Conservation (phyloP, 2,113 vertebrate species). For the Sus scrofa region DNA sequence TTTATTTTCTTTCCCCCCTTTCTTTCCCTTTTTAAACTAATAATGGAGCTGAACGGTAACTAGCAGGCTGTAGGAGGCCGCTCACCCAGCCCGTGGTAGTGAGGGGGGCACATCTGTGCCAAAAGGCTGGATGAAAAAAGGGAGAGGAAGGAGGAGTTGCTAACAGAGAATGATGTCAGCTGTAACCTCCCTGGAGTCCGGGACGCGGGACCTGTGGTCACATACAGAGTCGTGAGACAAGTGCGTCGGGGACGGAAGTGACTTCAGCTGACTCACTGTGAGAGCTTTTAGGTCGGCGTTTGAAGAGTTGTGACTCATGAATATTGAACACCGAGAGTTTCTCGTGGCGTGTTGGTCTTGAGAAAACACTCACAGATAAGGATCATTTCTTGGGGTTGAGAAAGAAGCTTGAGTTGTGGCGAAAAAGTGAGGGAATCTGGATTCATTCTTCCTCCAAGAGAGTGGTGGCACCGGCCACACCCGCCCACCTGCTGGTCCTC, state of each 20-base stretch:
- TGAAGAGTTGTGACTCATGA: conserved; percentile 54
- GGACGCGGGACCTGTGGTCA: conserved; percentile 48
- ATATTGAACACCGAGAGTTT: conserved; percentile 61
- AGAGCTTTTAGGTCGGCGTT: conserved; percentile 63
- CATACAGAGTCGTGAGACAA: conserved; percentile 3
- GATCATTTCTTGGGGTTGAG: conserved; percentile 19
- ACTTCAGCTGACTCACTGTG: conserved; percentile 72
- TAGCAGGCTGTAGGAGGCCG: conserved; percentile 82
- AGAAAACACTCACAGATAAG: conserved; percentile 46
- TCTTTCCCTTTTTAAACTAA: conserved; percentile 78
- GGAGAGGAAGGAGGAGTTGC: conserved; percentile 54
- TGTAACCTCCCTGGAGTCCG: conserved; percentile 37
- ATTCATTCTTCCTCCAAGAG: conserved; percentile 40
- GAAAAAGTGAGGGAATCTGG: background rate
- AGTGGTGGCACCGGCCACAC: background rate
- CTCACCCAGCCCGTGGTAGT: conserved; percentile 79
- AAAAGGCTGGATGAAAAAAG: conserved; percentile 44
- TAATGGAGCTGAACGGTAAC: conserved; percentile 84
- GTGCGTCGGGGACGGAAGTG: conserved; percentile 59
- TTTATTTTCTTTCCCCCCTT: conserved; percentile 68
- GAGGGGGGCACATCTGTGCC: conserved; percentile 46
- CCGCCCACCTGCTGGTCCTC: background rate
- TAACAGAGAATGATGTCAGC: conserved; percentile 64
- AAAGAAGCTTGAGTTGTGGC: background rate
- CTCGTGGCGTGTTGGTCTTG: conserved; percentile 35